Conservation (phyloP, 92 coral and sea anemone genomes). For the Galaxea fascicularis region DNA sequence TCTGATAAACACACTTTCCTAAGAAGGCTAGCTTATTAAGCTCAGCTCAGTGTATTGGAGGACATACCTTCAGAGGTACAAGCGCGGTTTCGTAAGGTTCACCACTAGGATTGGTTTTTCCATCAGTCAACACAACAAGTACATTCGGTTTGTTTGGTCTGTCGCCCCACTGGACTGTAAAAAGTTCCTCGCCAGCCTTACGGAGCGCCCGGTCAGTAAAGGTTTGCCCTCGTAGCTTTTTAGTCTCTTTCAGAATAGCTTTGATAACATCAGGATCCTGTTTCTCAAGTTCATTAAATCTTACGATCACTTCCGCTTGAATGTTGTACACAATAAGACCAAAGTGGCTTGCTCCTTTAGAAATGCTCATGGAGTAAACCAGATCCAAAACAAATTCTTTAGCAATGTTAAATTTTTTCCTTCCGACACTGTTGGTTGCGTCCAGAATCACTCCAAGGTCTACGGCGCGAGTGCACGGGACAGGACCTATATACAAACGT, state of each 20-base stretch:
- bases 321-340: constrained; percentile 22
- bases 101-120: constrained; percentile 17
- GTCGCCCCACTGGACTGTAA: not conserved
- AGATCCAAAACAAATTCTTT: constrained; percentile 27
- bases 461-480: constrained; percentile 4
- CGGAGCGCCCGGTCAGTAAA: constrained; percentile 29
- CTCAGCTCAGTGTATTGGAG: too few species aligned
- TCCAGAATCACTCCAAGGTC: constrained; percentile 46
- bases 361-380: constrained; percentile 9
- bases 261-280: constrained; percentile 6
- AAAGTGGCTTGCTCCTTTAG: constrained; percentile 2
- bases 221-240: not conserved
- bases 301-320: not conserved
- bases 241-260: not conserved
- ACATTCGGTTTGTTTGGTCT: constrained; percentile 12
- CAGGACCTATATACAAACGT: constrained; percentile 24
- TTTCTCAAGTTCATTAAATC: constrained; percentile 18
- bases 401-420: not conserved
- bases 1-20: too few species aligned
- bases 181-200: not conserved
- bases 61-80: constrained; percentile 17
- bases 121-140: constrained; percentile 36
- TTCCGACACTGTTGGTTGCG: constrained; percentile 33
- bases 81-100: constrained; percentile 6
- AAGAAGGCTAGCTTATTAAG: too few species aligned